A percentile compares a stretch with the other conserved stretches of the same genome.
phyloP scores from a whole-genome alignment of 2,888 invertebrate species.

The Lithophane semibrunnea region DNA sequence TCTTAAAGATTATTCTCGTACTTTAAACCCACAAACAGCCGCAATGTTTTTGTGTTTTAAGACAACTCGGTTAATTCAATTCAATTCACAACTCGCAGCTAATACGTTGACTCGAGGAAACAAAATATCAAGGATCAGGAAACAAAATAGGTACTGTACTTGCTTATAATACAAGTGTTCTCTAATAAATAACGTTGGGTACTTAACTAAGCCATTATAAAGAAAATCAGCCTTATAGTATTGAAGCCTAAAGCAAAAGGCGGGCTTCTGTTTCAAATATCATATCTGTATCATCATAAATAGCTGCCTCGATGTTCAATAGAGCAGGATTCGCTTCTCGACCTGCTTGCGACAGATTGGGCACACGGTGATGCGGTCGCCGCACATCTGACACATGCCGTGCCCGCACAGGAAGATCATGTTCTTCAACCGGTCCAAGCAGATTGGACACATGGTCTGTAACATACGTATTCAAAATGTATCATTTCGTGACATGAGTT shows the following conservation, averaged over 20 bases:
- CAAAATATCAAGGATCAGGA: not conserved
- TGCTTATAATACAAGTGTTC: slow-evolving; percentile 28
- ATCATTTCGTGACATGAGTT: not conserved
- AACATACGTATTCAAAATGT: slow-evolving; percentile 77
- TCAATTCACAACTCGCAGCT: not conserved
- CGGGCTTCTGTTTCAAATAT: slow-evolving; percentile 28
- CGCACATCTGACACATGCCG: slow-evolving; percentile 99
- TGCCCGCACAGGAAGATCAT: slow-evolving; percentile 99
- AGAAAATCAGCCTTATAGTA: slow-evolving; percentile 64
- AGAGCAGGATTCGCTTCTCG: slow-evolving; percentile 98
- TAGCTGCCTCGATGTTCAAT: slow-evolving; percentile 78
- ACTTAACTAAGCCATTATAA: slow-evolving; percentile 50
- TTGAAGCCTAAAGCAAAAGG: slow-evolving; percentile 30
- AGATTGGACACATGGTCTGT: slow-evolving; percentile 99
- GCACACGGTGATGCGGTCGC: slow-evolving; percentile 99
- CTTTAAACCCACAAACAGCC: not conserved
- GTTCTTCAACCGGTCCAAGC: slow-evolving; percentile 98
- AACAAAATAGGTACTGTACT: slow-evolving; percentile 16
- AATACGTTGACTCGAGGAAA: slow-evolving; percentile 6
- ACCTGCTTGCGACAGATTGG: slow-evolving; percentile 99
- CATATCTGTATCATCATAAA: not conserved
- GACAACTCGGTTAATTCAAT: not conserved
- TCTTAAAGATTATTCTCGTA: not conserved
- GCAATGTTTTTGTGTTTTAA: not conserved
- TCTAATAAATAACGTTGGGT: slow-evolving; percentile 39